These are phyloP conservation scores for Paramacrobiotus metropolitanus DNA, from an alignment of 1,140 invertebrate genomes.

Conservation along the genomic window DNA sequence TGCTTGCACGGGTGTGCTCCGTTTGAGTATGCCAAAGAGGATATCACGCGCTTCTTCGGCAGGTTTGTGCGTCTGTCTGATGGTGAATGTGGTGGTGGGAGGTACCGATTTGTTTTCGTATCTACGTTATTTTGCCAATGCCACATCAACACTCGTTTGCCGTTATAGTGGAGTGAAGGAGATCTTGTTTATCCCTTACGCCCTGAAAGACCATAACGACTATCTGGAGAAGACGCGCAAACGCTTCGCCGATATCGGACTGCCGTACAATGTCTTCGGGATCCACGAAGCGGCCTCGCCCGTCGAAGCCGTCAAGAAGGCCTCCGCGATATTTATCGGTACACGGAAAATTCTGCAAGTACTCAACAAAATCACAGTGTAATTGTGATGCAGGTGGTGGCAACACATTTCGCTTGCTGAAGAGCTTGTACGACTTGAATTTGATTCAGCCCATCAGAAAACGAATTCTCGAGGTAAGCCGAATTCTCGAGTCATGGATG, in stretches of 20 bases:
- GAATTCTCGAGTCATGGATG: slow-evolving; percentile 2
- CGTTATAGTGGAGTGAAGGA: slow-evolving; percentile 24
- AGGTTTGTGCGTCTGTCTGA: not conserved
- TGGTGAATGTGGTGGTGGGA: not conserved
- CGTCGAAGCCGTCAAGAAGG: slow-evolving; percentile 30
- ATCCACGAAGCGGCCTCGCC: slow-evolving; percentile 34
- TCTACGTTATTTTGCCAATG: too few relatives aligned
- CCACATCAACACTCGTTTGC: too few relatives aligned
- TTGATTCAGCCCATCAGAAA: slow-evolving; percentile 37
- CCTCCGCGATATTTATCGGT: slow-evolving; percentile 46
- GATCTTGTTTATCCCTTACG: slow-evolving; percentile 52
- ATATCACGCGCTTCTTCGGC: not conserved
- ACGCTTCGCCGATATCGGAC: slow-evolving; percentile 36
- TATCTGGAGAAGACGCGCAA: slow-evolving; percentile 37
- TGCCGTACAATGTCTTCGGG: slow-evolving; percentile 30
- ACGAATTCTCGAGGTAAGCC: slow-evolving; percentile 29
- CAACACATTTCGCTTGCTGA: slow-evolving; percentile 46
- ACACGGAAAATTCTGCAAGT: not conserved
- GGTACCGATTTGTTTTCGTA: too few relatives aligned
- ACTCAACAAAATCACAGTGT: not conserved
- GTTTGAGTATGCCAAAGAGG: not conserved
- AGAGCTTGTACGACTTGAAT: slow-evolving; percentile 39
- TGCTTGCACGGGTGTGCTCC: not conserved
- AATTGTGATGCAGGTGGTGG: slow-evolving; percentile 31
- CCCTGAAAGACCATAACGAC: slow-evolving; percentile 35